Percentiles rank a stretch among this genome's conserved stretches.
phyloP scores from a whole-genome alignment of 2,113 vertebrate species.

The Spermophilus dauricus region DNA sequence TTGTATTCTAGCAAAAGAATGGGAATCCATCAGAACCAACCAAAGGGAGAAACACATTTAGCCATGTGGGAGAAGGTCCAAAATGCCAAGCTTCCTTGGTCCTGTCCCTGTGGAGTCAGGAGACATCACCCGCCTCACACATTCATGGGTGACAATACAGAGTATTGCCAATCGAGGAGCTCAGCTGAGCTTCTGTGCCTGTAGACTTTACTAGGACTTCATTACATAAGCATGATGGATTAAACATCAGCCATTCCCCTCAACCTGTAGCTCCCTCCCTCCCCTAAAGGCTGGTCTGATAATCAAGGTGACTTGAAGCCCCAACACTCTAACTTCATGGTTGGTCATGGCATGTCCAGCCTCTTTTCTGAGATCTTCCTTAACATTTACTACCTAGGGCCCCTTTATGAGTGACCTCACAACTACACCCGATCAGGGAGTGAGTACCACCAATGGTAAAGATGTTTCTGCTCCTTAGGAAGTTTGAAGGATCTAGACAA shows the following conservation, averaged over 20 bases:
- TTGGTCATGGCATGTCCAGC: neutral
- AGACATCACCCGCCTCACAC: neutral
- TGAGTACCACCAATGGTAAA: neutral
- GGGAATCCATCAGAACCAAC: neutral
- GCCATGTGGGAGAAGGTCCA: neutral
- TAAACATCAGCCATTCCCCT: neutral
- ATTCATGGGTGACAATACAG: neutral
- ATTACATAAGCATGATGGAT: rapidly evolving
- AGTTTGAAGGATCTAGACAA: neutral
- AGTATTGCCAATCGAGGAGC: neutral
- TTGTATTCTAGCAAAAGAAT: neutral
- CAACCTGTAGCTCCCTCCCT: neutral
- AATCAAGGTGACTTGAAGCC: neutral
- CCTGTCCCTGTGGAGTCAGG: neutral
- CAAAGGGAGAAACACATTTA: neutral
- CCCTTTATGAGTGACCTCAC: neutral
- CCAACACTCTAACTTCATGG: neutral
- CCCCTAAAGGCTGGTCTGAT: neutral
- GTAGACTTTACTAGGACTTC: neutral
- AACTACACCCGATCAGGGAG: neutral
- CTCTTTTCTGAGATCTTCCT: neutral
- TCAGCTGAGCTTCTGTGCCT: neutral
- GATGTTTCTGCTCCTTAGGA: neutral
- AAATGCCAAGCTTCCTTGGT: neutral
- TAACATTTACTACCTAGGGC: neutral